These are phyloP conservation scores for Deroplatys truncata DNA, from an alignment of 2,888 invertebrate species.

Conservation along the genomic window DNA sequence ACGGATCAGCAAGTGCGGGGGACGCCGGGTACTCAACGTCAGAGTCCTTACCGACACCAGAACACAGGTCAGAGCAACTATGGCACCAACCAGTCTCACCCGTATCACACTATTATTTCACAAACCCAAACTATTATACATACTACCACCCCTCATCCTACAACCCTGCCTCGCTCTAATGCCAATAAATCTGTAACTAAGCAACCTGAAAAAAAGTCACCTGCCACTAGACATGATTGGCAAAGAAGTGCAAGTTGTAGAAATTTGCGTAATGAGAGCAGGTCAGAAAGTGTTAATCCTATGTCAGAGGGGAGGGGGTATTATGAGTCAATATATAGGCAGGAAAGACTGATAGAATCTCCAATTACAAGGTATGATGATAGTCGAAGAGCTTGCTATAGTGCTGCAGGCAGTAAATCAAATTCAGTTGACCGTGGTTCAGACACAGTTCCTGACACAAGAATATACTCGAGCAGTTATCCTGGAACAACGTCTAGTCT, in stretches of 20 bases:
- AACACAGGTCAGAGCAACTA: constrained; percentile 26
- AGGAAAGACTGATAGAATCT: constrained; percentile 55
- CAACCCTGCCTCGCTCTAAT: constrained; percentile 26
- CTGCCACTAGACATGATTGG: constrained; percentile 50
- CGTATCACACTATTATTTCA: constrained; percentile 28
- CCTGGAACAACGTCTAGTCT: constrained; percentile 70
- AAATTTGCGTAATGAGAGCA: constrained; percentile 68
- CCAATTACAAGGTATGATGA: constrained; percentile 72
- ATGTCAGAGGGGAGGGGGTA: constrained; percentile 17
- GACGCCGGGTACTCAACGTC: constrained; percentile 2
- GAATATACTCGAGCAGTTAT: constrained; percentile 81
- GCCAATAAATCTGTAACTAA: constrained; percentile 8
- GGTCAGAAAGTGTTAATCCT: constrained; percentile 45
- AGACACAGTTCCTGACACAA: constrained; percentile 58
- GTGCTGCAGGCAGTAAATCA: constrained; percentile 55
- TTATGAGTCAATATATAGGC: constrained; percentile 27
- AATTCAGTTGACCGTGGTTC: constrained; percentile 63
- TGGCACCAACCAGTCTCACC: constrained; percentile 17
- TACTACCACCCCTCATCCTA: constrained; percentile 16
- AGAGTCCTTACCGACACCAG: constrained; percentile 25
- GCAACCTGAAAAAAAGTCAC: not conserved
- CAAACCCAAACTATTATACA: constrained; percentile 29
- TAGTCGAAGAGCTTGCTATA: constrained; percentile 58
- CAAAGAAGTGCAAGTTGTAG: constrained; percentile 79
- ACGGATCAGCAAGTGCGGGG: not conserved